These are phyloP conservation scores for Merluccius polli DNA, from an alignment of 2,797 vertebrate species.

Conservation along the genomic window DNA sequence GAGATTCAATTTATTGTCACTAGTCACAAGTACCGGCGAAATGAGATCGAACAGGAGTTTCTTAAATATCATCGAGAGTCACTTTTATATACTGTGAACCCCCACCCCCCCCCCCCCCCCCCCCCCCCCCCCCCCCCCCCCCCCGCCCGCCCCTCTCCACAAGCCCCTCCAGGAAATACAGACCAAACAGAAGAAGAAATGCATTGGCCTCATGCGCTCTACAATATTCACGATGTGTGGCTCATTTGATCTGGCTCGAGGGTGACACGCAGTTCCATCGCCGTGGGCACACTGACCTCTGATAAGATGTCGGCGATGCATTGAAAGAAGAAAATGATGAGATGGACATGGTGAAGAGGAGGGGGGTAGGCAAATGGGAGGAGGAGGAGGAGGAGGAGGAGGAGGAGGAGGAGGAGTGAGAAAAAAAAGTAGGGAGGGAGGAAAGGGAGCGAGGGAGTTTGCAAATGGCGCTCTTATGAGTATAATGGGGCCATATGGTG, in stretches of 20 bases:
- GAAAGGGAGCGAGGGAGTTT: slow-evolving; percentile 33
- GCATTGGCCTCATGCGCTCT: slow-evolving; percentile 5
- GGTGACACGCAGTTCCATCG: slow-evolving; percentile 58
- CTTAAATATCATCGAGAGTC: neutral
- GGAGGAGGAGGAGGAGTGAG: neutral
- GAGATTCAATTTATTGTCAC: too few species aligned
- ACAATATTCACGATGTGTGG: slow-evolving; percentile 55
- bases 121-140: too few species aligned
- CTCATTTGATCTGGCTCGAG: slow-evolving; percentile 67
- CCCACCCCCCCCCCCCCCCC: neutral
- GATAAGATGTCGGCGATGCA: slow-evolving; percentile 57
- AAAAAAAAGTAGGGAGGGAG: slow-evolving; percentile 21
- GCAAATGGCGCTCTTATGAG: slow-evolving; percentile 50
- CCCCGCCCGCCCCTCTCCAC: too few species aligned
- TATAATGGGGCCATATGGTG: slow-evolving; percentile 73
- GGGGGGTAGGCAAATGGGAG: slow-evolving; percentile 8
- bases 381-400: slow-evolving; percentile 21
- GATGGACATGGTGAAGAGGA: slow-evolving; percentile 48
- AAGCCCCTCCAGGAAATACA: neutral
- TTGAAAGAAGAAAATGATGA: slow-evolving; percentile 63
- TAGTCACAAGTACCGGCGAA: too few species aligned
- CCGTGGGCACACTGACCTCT: slow-evolving; percentile 67
- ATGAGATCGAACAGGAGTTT: neutral
- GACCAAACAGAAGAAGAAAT: neutral
- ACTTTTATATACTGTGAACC: neutral